Evolutionary conservation across 1,140 invertebrate species (phyloP).

Genomic region (Drosophila elegans): DNA sequence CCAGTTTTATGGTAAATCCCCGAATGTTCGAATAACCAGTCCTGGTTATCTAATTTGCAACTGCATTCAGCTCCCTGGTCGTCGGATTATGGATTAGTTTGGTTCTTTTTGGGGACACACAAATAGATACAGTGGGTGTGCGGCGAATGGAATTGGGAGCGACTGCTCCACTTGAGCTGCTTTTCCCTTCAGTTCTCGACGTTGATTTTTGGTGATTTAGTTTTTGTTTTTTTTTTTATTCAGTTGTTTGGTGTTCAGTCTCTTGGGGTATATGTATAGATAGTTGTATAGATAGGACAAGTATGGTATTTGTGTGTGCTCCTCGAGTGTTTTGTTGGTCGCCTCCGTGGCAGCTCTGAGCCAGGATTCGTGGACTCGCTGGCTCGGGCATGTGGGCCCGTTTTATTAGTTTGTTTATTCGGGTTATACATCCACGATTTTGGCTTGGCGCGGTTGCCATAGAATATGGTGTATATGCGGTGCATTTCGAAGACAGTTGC

Average conservation of each 20-base stretch:
- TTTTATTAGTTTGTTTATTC: conserved; percentile 85
- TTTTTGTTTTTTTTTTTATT: conserved; percentile 3
- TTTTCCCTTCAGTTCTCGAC: conserved; percentile 44
- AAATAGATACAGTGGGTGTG: conserved; percentile 37
- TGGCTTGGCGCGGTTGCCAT: conserved; percentile 73
- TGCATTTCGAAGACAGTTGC: conserved; percentile 50
- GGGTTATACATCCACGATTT: conserved; percentile 78
- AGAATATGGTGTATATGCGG: conserved; percentile 44
- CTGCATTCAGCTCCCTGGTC: conserved; percentile 40
- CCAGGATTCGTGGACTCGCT: conserved; percentile 30
- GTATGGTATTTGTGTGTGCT: conserved; percentile 32
- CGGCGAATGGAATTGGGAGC: conserved; percentile 28
- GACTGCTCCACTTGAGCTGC: conserved; percentile 42
- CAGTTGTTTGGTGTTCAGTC: conserved; percentile 53
- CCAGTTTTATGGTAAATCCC: conserved; percentile 4
- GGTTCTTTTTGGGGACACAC: conserved; percentile 39
- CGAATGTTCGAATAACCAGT: conserved; percentile 2
- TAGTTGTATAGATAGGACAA: conserved; percentile 6
- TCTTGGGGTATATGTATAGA: conserved; percentile 46
- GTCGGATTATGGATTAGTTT: conserved; percentile 49
- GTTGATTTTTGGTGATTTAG: conserved; percentile 42
- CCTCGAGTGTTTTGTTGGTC: conserved; percentile 56
- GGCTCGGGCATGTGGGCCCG: conserved; percentile 62
- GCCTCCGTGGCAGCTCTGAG: conserved; percentile 52
- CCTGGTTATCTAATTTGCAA: conserved; percentile 46